phyloP scores from a whole-genome alignment of 2,797 vertebrate genomes.

The Myripristis murdjan region DNA sequence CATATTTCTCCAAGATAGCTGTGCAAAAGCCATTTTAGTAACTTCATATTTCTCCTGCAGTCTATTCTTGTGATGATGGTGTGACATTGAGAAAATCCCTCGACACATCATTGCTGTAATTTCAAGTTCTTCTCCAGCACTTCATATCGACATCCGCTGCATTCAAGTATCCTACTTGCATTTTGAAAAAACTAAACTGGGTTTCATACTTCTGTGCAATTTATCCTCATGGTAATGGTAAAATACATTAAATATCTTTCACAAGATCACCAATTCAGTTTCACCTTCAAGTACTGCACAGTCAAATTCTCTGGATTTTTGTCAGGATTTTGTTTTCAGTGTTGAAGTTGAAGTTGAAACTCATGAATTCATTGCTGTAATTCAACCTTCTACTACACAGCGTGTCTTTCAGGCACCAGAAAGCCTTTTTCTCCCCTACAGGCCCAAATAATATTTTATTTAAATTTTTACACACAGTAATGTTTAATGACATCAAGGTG shows the following conservation, averaged over 20 bases:
- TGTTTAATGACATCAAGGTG: too few relatives aligned
- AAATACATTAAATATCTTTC: too few relatives aligned
- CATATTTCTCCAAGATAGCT: too few relatives aligned
- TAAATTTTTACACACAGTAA: too few relatives aligned
- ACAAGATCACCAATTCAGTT: neutral
- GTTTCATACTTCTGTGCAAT: slow-evolving; percentile 11
- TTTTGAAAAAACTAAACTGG: slow-evolving; percentile 18
- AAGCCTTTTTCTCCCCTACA: too few relatives aligned
- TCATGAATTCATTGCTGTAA: neutral
- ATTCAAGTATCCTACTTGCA: neutral
- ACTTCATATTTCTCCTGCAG: neutral
- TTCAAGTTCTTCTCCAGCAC: slow-evolving; percentile 5
- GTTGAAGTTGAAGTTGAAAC: slow-evolving; percentile 8
- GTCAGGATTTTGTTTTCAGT: neutral
- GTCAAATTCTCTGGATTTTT: neutral
- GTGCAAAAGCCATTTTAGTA: too few relatives aligned
- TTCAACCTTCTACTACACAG: too few relatives aligned
- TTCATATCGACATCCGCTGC: neutral
- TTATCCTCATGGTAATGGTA: neutral
- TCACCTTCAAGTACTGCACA: slow-evolving; percentile 3
- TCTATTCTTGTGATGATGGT: slow-evolving; percentile 2
- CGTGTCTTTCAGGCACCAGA: too few relatives aligned
- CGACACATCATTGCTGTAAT: slow-evolving; percentile 21
- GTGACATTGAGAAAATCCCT: slow-evolving; percentile 25
- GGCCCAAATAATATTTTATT: too few relatives aligned